These are phyloP conservation scores for Micropoecilia bifurca DNA, from an alignment of 2,797 vertebrate species.

Conservation along the genomic window DNA sequence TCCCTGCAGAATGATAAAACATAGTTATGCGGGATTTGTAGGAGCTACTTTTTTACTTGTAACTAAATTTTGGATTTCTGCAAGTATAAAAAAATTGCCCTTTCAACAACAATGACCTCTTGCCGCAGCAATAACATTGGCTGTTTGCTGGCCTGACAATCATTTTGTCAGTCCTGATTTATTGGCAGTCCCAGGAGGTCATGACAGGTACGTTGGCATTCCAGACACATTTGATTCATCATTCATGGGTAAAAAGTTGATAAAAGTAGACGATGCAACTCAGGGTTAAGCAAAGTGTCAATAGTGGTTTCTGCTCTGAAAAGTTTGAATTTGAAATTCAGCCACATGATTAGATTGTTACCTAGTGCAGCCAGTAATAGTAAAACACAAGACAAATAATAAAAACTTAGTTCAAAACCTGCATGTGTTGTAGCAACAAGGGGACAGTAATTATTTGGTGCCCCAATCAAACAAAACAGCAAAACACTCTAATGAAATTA, in stretches of 20 bases:
- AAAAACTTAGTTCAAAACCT: background rate
- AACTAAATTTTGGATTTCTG: background rate
- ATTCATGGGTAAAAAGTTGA: constrained; percentile 23
- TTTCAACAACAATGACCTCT: constrained; percentile 23
- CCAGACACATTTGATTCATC: constrained; percentile 45
- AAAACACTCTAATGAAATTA: background rate
- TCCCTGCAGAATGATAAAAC: constrained; percentile 19
- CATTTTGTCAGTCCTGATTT: constrained; percentile 46
- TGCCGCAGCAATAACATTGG: constrained; percentile 23
- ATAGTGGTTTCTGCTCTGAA: constrained; percentile 2
- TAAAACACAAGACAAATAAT: background rate
- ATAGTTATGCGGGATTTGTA: constrained; percentile 33
- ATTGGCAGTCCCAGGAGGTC: constrained; percentile 43
- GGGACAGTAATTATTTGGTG: background rate
- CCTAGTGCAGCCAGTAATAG: background rate
- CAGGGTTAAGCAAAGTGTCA: background rate
- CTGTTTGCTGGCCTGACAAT: constrained; percentile 42
- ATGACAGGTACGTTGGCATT: constrained; percentile 37
- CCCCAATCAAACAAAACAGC: background rate
- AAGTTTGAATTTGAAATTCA: background rate
- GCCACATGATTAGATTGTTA: background rate
- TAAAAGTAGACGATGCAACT: constrained; percentile 1
- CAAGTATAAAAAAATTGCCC: constrained; percentile 6
- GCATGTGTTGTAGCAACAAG: background rate
- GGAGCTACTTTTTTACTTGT: background rate